Base-by-base conservation (phyloP, 2,113 vertebrate genomes). In the Ophthalmolycus amberensis region DNA sequence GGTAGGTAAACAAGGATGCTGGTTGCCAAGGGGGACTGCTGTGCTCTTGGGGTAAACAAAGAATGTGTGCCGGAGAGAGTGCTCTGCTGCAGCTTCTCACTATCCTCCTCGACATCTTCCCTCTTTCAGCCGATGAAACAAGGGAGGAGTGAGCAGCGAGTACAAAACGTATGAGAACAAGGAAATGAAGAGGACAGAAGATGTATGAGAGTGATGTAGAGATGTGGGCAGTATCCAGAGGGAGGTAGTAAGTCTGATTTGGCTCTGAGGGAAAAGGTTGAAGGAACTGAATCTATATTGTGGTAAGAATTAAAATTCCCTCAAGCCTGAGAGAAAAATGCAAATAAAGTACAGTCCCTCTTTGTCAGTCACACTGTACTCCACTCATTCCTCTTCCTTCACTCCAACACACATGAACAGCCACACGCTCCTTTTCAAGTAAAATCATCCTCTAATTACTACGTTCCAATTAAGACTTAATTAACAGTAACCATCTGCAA, bases 1-100 rank as follows among this genome's bases (percentile, higher is more conserved):
- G 93, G 90, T 95, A 93, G 90, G 94, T 96, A 96, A 96, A 96
- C 96, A 95, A 94, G 90, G 93, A 95, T 92, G 88, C 89, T 85
- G 74, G 94, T 95, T 92, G 94, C 94, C 92, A 91, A 84, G 92
- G 91, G 92, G 44, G 80, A 94, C 94, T 87, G 91, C 90, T 89
- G 85, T 82, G 88, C 89, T 94, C 89, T 88, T 91, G 48, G 67
- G 82, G 89, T 94, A 93, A 95, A 94, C 92, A 94, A 85, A 91
- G 82, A 89, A 86, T 86, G 75, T 87, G 78, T 81, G 64, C 64
- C 9, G 54, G 65, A 48, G 75, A 75, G 75, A 75, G 79, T n/a
- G 68, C 32, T 82, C 82, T 29, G 18, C 71, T 80, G 74, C 32
- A 32, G 75, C 70, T 83, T 75, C 27, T 42, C 20, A 6, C 70